Evolutionary conservation across 2,888 invertebrate species (phyloP), one percentile per base, ranked within the genome.

Genomic region (Drosophila tripunctata): DNA sequence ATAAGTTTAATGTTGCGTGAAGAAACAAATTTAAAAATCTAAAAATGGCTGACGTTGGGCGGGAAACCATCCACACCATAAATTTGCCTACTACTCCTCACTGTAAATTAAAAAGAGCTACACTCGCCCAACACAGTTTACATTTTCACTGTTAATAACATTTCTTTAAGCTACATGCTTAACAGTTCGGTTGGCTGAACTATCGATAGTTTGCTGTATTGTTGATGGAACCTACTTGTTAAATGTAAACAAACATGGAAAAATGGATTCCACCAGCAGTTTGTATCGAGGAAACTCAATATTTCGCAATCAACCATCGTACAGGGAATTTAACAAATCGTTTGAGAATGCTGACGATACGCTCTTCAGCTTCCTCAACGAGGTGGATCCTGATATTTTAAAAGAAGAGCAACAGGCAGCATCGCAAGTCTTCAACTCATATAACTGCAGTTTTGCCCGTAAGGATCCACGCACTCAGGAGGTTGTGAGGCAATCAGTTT

Each of bases 401-500:
- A 50, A 31, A 4, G 36, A 78, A 21, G 76, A 76, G 8, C 50
- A 66, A 2, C 27, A 71, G 4, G 50, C 58, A 3, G 45, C 56
- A 0, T 27, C 54, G 6, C 3, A 58, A 10, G 17, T 61, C 7
- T 79, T 75, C 10, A 27, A 24, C 10, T 51, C 66, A 0, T 82
- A 75, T 7, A 14, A n/a, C 1, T 12, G 14, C 12, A 36, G 10
- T 6, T 43, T 43, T 0, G 12, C 54, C 0, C 10, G 79, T 0
- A 40, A 38, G 12, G 90, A 90, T 78, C 91, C 91, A 0, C 85
- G 91, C 0, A 90, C 67, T 0, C 47, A 75, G 4, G 50, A 81
- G 3, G 22, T 62, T n/a, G 51, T 87, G 0, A 17, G 0, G 0
- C 44, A 47, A 2, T 5, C 61, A 0, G 4, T 64, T 0, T 78